Base-by-base conservation (phyloP, 2,888 invertebrate species). In the Diplazon laetatorius region DNA sequence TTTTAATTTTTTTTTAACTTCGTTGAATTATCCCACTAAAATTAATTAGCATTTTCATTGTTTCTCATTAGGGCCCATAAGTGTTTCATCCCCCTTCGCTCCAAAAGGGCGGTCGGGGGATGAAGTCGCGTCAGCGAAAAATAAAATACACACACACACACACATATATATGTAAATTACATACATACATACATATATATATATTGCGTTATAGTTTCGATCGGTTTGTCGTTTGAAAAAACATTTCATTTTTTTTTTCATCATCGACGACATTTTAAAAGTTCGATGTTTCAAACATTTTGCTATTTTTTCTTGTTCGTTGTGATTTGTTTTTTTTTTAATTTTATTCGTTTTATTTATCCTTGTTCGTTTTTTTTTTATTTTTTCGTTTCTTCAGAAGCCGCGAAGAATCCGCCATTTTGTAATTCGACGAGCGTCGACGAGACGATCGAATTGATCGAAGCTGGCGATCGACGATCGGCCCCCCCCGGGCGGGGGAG, bases 311-410 rank as follows among this genome's bases (percentile, higher is more conserved):
- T 48, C 48, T 16, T 16, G 48, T 14, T 55, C 30, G 12, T 59
- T 16, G 18, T 30, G 2, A 2, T 30, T 6, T 30, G 30, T 30
- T 52, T 74, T 65, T 55, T 18, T 76, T 73, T 71, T 79, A 48
- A n/a, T n/a, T 65, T 71, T 80, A 75, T 78, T 80, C 77, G 78
- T 86, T 86, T 85, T n/a, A n/a, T n/a, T n/a, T n/a, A n/a, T n/a
- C n/a, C 30, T 30, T 30, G 4, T 30, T 6, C 6, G 30, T 30
- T 52, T 74, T 65, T 55, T 18, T 76, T 73, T 71, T 79, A 48
- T 65, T 71, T 80, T 75, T 78, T 80, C 77, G 78, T 86, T 86
- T 85, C 84, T 83, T 84, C 84, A 84, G 79, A 25, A 30, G 30
- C 25, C 50, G 50, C 22, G 12, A n/a, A 3, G n/a, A n/a, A n/a